Evolutionary conservation across 2,113 vertebrate species (phyloP), one percentile per base, ranked within the genome.

Genomic region (Rhinoptilus africanus): DNA sequence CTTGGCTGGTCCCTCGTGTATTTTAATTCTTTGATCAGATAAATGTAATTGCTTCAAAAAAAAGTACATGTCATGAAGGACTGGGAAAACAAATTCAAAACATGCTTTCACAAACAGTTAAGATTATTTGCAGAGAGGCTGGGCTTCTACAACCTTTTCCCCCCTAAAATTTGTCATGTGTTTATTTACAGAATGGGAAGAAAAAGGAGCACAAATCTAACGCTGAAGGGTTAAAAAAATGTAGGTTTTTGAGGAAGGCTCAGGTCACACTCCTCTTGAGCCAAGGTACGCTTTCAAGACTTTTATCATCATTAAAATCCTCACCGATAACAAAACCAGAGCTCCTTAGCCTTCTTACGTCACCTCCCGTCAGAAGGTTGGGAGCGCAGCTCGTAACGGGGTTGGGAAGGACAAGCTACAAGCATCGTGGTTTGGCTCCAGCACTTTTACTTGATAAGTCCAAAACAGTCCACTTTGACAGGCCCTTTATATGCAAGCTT

Each of bases 401-500:
- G 20, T 54, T 74, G 48, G 68, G 84, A 93, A 95, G 73, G 53
- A 90, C 59, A 30, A 56, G 35, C 62, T 78, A 47, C 68, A 88
- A 76, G 39, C 66, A 87, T 84, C 96, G 87, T 23, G 84, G 53
- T 83, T 93, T 86, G 93, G 93, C 93, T 97, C 97, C 73, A 12
- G 94, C 93, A 94, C 94, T 96, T 98, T 96, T 71, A 88, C 96
- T 95, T 95, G 97, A 85, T 97, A 97, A 98, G 97, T 95, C 95
- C 96, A 86, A 92, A 97, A 88, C 86, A 96, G 92, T 86, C 74
- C 85, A 81, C 93, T 98, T 95, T 97, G 98, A 98, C 97, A 94
- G 89, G 88, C 95, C 97, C 98, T 98, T 98, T 97, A 95, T 97
- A 98, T 77, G 96, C 94, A 96, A 96, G 96, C 97, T 98, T 98